A percentile compares a stretch with the other conserved stretches of the same genome.
These are phyloP conservation scores for Adineta ricciae DNA, from an alignment of 2,888 invertebrate genomes.

Conservation along the genomic window DNA sequence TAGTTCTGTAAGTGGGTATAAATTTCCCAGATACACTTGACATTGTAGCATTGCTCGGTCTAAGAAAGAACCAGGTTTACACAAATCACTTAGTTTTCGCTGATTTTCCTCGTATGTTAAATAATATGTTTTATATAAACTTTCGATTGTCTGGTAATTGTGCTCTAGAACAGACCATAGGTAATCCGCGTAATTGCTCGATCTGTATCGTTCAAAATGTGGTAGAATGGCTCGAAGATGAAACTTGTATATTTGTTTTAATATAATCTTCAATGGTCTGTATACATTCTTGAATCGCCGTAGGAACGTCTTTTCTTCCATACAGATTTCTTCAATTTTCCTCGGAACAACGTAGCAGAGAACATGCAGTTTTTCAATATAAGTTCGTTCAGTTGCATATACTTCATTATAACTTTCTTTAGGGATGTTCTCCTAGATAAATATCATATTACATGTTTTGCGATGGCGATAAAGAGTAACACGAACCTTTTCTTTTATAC, in stretches of 20 bases:
- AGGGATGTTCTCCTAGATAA: neutral
- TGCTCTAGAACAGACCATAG: neutral
- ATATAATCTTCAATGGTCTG: neutral
- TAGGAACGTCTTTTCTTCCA: neutral
- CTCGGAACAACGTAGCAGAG: neutral
- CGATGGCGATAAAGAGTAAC: no score
- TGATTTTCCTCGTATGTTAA: neutral
- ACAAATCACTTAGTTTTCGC: neutral
- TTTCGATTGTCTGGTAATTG: neutral
- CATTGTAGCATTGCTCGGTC: neutral
- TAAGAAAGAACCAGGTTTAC: neutral
- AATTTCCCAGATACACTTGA: neutral
- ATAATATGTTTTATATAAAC: neutral
- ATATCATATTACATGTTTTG: no score
- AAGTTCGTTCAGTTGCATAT: neutral
- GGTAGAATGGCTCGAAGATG: neutral
- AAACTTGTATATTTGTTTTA: neutral
- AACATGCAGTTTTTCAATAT: neutral
- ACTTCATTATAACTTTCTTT: neutral
- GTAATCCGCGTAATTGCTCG: neutral
- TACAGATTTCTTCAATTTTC: neutral
- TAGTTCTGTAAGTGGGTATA: neutral
- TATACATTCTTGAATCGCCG: neutral
- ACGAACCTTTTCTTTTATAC: neutral
- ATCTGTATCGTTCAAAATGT: neutral